phyloP scores from a whole-genome alignment of 2,888 invertebrate species.

The Molorchus minor region DNA sequence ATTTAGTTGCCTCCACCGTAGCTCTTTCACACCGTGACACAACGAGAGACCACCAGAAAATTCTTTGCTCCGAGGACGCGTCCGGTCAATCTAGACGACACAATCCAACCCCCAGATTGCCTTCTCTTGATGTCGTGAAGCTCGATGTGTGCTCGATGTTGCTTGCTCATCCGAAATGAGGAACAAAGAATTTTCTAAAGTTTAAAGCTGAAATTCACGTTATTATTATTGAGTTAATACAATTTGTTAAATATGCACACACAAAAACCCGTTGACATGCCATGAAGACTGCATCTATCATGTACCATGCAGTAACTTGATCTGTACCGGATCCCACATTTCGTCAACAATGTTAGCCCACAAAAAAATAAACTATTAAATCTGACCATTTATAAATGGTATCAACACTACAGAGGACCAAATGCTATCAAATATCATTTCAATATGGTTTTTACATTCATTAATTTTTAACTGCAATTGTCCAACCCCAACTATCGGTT shows the following conservation, averaged over 20 bases:
- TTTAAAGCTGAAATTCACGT: conserved; percentile 47
- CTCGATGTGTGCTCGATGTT: conserved; percentile 60
- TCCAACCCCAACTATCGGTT: too few relatives aligned
- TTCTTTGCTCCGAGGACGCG: conserved; percentile 62
- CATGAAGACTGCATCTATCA: conserved; percentile 4
- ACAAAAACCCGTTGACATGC: neutral
- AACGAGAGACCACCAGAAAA: conserved; percentile 57
- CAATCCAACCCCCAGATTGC: conserved; percentile 46
- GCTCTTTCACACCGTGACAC: conserved; percentile 46
- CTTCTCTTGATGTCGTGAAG: conserved; percentile 60
- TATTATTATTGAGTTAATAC: conserved; percentile 4
- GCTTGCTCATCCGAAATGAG: conserved; percentile 54
- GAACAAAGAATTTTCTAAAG: conserved; percentile 65
- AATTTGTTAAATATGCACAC: conserved; percentile 14
- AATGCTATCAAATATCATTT: too few relatives aligned
- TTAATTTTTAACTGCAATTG: too few relatives aligned
- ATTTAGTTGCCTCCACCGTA: conserved; percentile 64
- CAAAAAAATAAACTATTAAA: too few relatives aligned
- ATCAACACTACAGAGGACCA: too few relatives aligned
- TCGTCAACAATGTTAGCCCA: too few relatives aligned
- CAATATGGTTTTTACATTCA: too few relatives aligned
- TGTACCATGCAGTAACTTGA: too few relatives aligned
- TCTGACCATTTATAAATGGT: too few relatives aligned
- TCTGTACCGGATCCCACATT: too few relatives aligned
- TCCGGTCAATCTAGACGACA: conserved; percentile 48